Conservation (phyloP, 2,797 vertebrate genomes). For the Chelonia mydas region DNA sequence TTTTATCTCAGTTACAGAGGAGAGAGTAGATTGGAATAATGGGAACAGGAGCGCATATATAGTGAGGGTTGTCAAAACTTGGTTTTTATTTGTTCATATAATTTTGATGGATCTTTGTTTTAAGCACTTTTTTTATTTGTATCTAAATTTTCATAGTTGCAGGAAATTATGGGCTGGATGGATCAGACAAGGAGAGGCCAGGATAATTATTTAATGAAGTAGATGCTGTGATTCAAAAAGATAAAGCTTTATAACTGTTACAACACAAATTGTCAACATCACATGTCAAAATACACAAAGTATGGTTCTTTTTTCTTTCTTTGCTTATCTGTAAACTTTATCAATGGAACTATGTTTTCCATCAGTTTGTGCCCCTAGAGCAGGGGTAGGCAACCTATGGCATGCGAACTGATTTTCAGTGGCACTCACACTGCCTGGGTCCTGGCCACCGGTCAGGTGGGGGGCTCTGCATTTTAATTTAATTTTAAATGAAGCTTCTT, state of each 20-base stretch:
- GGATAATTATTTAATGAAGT: neutral
- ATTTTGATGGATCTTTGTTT: neutral
- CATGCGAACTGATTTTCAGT: no score
- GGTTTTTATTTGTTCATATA: neutral
- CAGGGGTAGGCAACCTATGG: no score
- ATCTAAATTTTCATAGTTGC: neutral
- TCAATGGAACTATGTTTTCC: neutral
- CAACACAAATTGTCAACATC: neutral
- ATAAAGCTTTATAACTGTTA: neutral
- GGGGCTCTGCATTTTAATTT: no score
- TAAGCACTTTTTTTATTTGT: neutral
- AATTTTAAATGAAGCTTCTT: no score
- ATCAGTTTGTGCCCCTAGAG: neutral
- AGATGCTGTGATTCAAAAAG: neutral
- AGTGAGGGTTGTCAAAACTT: neutral
- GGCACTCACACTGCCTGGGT: no score
- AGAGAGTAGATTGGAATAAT: neutral
- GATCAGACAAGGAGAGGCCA: neutral
- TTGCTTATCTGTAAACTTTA: neutral
- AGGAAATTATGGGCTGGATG: neutral
- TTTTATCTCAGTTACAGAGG: neutral
- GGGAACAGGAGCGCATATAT: no score
- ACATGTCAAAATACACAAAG: neutral
- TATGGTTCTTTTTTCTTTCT: neutral
- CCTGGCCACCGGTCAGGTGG: no score